Conservation (phyloP, 2,113 vertebrate species). For the Oncorhynchus gorbuscha region DNA sequence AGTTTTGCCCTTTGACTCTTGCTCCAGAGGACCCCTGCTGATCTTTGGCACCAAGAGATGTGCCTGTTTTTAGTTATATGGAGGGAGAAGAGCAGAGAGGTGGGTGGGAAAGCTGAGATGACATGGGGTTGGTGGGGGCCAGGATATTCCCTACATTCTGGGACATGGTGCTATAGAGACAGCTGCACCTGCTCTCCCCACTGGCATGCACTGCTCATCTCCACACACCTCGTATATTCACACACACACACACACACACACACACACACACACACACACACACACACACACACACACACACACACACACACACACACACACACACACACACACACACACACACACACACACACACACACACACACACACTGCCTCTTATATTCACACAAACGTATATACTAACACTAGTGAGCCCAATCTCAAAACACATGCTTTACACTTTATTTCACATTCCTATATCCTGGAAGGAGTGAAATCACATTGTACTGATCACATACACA, state of each 20-base stretch:
- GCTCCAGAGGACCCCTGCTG: conserved; percentile 33
- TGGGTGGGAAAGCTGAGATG: conserved; percentile 64
- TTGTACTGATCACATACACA: too few species aligned
- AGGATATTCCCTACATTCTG: conserved; percentile 49
- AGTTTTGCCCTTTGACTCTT: background rate
- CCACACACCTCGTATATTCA: conserved; percentile 32
- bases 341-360: background rate
- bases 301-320: background rate
- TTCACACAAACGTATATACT: too few species aligned
- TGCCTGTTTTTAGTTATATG: conserved; percentile 68
- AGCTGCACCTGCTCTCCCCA: conserved; percentile 60
- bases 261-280: conserved; percentile 3
- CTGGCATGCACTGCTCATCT: conserved; percentile 62
- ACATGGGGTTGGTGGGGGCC: conserved; percentile 9
- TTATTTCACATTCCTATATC: too few species aligned
- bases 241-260: background rate
- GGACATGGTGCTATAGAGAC: conserved; percentile 56
- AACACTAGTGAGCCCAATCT: too few species aligned
- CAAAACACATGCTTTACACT: too few species aligned
- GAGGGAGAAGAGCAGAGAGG: conserved; percentile 26
- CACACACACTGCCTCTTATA: too few species aligned
- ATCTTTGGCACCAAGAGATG: conserved; percentile 36
- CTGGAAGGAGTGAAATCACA: too few species aligned
- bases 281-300: conserved; percentile 41
- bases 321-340: conserved; percentile 11